phyloP scores from a whole-genome alignment of 2,113 vertebrate genomes.

The Pterocles gutturalis region DNA sequence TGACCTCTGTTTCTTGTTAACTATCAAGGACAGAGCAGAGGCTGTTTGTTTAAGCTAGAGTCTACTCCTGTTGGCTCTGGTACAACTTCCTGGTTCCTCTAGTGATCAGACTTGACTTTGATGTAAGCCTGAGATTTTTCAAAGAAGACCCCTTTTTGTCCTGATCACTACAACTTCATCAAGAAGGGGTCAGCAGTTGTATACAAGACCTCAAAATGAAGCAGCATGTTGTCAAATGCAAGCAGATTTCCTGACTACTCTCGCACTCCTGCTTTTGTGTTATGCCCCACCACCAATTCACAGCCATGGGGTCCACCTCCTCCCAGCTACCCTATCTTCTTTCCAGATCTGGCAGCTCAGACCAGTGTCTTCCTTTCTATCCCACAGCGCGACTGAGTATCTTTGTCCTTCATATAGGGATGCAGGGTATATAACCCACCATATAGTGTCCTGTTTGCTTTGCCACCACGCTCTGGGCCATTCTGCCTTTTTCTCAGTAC shows the following conservation, averaged over 20 bases:
- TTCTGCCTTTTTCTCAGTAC: not conserved
- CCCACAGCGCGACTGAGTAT: not conserved
- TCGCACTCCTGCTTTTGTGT: not conserved
- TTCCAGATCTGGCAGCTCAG: not conserved
- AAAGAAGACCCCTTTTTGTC: not conserved
- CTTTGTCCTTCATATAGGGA: not conserved
- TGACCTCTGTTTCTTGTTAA: not conserved
- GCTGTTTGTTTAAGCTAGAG: not conserved
- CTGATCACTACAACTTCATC: not conserved
- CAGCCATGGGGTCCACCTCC: not conserved
- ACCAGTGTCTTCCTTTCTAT: not conserved
- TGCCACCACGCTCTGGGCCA: not conserved
- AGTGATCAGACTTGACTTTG: not conserved
- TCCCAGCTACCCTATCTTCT: not conserved
- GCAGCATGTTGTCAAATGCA: not conserved
- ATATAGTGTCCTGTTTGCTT: rapidly evolving
- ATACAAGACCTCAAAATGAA: not conserved
- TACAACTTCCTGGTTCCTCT: not conserved
- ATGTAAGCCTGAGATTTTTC: not conserved
- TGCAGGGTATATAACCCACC: not conserved
- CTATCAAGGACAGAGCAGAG: not conserved
- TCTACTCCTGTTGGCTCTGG: not conserved
- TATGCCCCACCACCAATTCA: not conserved
- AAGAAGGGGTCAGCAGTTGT: not conserved
- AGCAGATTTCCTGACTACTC: not conserved